Evolutionary conservation across 2,113 vertebrate genomes (phyloP).

Genomic region (Cariama cristata): DNA sequence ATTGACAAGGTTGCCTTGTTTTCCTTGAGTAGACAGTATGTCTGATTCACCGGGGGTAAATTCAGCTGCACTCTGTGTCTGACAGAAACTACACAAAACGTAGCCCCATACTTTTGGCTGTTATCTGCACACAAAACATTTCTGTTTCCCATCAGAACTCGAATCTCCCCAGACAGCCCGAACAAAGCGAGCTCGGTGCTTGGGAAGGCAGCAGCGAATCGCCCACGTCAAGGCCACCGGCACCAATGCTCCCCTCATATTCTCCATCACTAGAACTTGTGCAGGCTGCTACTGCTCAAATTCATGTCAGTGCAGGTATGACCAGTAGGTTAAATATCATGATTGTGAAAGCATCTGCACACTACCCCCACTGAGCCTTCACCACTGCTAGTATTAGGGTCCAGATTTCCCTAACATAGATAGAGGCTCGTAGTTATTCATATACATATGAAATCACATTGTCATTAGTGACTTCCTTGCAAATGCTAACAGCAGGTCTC

Average conservation of each 20-base stretch:
- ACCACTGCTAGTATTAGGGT: background rate
- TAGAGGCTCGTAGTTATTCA: background rate
- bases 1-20: background rate
- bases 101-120: background rate
- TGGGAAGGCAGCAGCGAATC: background rate
- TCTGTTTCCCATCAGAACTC: background rate
- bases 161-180: background rate
- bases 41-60: slow-evolving; percentile 2
- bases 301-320: background rate
- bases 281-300: background rate
- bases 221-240: background rate
- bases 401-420: background rate
- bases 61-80: background rate
- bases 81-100: background rate
- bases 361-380: background rate
- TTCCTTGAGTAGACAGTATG: background rate
- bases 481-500: background rate
- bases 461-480: background rate
- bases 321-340: background rate
- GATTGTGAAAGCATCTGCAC: background rate
- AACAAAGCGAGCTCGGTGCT: background rate
- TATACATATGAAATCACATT: fast-evolving
- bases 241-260: fast-evolving
- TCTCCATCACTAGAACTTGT: background rate
- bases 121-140: background rate